Percentiles rank a stretch among this genome's conserved stretches.
These are phyloP conservation scores for Lerista edwardsae DNA, from an alignment of 2,797 vertebrate genomes.

Conservation along the genomic window DNA sequence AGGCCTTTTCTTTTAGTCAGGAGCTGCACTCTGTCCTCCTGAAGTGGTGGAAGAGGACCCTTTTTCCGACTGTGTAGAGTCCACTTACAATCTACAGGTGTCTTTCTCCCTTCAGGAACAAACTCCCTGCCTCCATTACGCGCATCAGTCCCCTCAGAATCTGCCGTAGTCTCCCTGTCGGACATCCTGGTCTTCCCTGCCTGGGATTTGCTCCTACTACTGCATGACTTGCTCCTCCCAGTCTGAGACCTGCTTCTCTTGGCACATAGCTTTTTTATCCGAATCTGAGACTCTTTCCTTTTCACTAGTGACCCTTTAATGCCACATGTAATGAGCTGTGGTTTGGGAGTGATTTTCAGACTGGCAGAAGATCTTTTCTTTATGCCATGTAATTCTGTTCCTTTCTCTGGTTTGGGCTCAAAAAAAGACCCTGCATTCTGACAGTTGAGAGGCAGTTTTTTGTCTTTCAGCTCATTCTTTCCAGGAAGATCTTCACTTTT, in stretches of 20 bases:
- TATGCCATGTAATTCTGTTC: background rate
- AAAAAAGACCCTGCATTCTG: background rate
- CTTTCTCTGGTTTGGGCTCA: background rate
- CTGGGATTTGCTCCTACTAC: background rate
- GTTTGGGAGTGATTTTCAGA: background rate
- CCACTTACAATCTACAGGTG: background rate
- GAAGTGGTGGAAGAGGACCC: background rate
- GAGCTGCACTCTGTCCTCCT: background rate
- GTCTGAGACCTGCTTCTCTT: slow-evolving; percentile 10
- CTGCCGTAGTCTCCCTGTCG: background rate
- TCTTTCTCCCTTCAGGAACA: background rate
- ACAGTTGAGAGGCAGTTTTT: background rate
- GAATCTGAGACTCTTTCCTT: slow-evolving; percentile 6
- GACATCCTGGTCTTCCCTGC: background rate
- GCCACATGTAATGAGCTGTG: background rate
- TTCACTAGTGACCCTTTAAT: background rate
- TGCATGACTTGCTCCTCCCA: background rate
- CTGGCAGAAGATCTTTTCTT: background rate
- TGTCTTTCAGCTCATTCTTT: slow-evolving; percentile 6
- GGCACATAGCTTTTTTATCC: slow-evolving; percentile 5
- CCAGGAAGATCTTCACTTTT: background rate
- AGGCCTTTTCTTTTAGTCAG: background rate
- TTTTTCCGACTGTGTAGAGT: background rate
- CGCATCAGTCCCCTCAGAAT: background rate
- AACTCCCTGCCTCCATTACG: background rate